Base-by-base conservation (phyloP, 2,888 invertebrate genomes). In the Diachrysia chrysitis region DNA sequence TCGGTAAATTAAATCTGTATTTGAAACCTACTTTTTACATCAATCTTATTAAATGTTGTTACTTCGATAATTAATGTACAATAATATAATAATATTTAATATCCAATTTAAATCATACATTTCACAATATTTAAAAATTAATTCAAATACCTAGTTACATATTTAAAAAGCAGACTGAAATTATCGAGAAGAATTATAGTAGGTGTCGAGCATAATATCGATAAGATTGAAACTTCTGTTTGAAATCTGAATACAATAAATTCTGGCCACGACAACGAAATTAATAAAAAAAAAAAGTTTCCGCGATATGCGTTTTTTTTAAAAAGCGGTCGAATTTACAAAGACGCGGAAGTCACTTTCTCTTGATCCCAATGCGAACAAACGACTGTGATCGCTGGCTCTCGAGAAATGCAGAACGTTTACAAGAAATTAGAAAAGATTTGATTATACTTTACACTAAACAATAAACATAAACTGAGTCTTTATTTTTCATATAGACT, bases 281-380 rank as follows among this genome's bases (percentile, higher is more conserved):
- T 73, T 64, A 66, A 74, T 75, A 80, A 69, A 72, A 71, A 60
- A 57, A 59, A 51, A 78, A 74, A 63, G 80, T 80, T 82, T 80
- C 83, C 54, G 56, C 73, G 71, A 67, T 73, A 75, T 82, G 72
- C 67, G 73, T 78, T 81, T 82, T 82, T 76, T 71, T 73, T n/a
- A 65, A 69, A 70, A 76, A 73, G 78, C 73, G 70, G 83, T 69
- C 78, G 76, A 69, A 80, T 66, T 76, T 65, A 82, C 83, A 79
- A 72, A 65, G 72, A 56, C 68, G 71, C 73, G 80, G 68, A 69
- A 71, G 67, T 55, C 67, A 76, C 81, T 81, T 81, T 81, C 81
- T 68, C 81, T 69, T 9, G 55, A 63, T 37, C 58, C 59, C 58
- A 60, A 12, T 37, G 58, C 57, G 54, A 53, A 71, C 57, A 64